Conservation (phyloP, 1,140 invertebrate genomes). For the Sitophilus oryzae region DNA sequence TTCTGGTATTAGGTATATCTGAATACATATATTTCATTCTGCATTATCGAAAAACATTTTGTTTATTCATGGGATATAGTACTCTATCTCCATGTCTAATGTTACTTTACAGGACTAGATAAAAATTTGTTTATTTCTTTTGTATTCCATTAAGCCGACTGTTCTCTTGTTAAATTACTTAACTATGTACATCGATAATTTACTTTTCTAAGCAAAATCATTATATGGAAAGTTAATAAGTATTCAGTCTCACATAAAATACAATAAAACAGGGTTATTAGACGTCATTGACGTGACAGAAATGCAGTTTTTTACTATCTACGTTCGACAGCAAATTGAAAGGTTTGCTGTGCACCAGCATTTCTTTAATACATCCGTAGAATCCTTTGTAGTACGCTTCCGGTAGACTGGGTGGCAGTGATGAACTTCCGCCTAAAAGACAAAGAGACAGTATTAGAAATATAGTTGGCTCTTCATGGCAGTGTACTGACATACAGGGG, state of each 20-base stretch:
- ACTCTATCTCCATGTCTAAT: neutral
- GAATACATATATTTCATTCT: too few relatives aligned
- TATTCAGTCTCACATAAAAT: constrained; percentile 28
- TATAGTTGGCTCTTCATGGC: neutral
- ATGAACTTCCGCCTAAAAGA: constrained; percentile 36
- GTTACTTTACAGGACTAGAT: constrained; percentile 23
- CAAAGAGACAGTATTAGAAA: constrained; percentile 11
- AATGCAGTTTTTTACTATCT: constrained; percentile 37
- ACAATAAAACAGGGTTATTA: constrained; percentile 24
- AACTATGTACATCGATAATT: constrained; percentile 23
- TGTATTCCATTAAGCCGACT: neutral
- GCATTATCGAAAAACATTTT: neutral
- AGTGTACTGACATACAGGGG: too few relatives aligned
- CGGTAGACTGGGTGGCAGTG: constrained; percentile 38
- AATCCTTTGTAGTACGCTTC: constrained; percentile 42
- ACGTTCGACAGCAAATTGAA: constrained; percentile 38
- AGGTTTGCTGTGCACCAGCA: constrained; percentile 38
- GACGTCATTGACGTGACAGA: constrained; percentile 44
- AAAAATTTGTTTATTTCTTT: constrained; percentile 8
- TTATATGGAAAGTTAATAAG: constrained; percentile 26
- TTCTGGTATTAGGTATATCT: too few relatives aligned
- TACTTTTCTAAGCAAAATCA: constrained; percentile 14
- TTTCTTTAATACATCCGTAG: constrained; percentile 41
- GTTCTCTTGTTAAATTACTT: neutral
- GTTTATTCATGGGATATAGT: neutral